These are phyloP conservation scores for Agelaius tricolor DNA, from an alignment of 2,113 vertebrate species.

Conservation along the genomic window DNA sequence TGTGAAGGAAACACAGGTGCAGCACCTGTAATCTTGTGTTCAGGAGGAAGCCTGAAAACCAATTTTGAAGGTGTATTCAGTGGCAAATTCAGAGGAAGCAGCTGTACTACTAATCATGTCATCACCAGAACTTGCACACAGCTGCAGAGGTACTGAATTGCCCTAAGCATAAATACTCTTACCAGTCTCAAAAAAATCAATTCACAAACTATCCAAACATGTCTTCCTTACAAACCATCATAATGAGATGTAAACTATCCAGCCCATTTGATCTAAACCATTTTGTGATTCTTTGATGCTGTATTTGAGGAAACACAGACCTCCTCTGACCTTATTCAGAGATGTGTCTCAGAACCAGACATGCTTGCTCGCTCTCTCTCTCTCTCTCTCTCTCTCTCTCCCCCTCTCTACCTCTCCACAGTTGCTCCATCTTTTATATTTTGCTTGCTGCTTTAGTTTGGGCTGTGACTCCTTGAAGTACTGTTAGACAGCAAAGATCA, in stretches of 20 bases:
- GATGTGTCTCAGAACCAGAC: neutral
- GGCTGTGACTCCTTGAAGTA: neutral
- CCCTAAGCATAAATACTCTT: neutral
- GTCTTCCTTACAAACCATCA: neutral
- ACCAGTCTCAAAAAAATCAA: neutral
- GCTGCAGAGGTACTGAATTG: neutral
- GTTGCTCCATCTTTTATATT: neutral
- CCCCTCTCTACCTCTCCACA: neutral
- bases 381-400: no score
- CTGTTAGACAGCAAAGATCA: neutral
- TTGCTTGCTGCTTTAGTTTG: neutral
- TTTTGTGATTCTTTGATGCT: neutral
- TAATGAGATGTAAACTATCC: neutral
- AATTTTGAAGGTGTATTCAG: neutral
- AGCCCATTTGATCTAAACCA: rapidly evolving
- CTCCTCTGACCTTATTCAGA: neutral
- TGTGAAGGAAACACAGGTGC: neutral
- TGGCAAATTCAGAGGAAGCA: neutral
- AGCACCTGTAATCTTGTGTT: neutral
- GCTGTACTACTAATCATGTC: neutral
- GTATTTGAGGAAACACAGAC: neutral
- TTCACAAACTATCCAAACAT: neutral
- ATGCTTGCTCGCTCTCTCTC: neutral
- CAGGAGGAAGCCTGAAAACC: neutral
- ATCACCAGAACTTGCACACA: neutral